Base-by-base conservation (phyloP, 2,797 vertebrate species). In the Poeciliopsis infans region DNA sequence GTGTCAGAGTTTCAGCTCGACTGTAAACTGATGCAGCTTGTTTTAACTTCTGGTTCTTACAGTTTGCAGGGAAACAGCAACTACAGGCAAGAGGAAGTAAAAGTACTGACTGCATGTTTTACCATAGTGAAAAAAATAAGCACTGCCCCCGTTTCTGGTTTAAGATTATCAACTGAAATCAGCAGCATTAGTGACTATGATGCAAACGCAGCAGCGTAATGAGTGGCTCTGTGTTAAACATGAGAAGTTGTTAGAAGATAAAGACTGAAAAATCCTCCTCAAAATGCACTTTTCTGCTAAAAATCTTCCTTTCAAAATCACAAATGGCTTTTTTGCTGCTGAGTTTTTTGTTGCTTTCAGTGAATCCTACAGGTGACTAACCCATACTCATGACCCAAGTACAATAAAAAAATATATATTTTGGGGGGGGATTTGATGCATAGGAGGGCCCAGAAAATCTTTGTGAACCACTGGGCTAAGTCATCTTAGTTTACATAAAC, bases 21-120 rank as follows among this genome's bases (percentile, higher is more conserved):
- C 5, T 23, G 28, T 49, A 23, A 76, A 61, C 20, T 39, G 31
- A 68, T 39, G 31, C 61, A 20, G 33, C 23, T 76, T 66, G 33
- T 16, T 53, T 68, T 68, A 18, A 41, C 66, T 41, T 76, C 75
- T 39, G 61, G 47, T 68, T 45, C 61, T 49, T 33, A 51, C 46
- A n/a, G 31, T 28, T 43, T 1, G 11, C 25, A 43, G 23, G 55
- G 16, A 31, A 51, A 39, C 36, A 77, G 49, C n/a, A 33, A 31
- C 49, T 10, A 33, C 16, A 55, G 53, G 45, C n/a, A 70, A 45
- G 49, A 31, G 47, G 47, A 77, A 77, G 47, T 70, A 55, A 55
- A 71, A 70, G 39, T 39, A 31, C 61, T 16, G 15, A 55, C 25
- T 23, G n/a, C 20, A 36, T 47, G 23, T 45, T 77, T 70, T 43